Evolutionary conservation across 2,888 invertebrate species (phyloP), one percentile per base, ranked within the genome.

Genomic region (Laspeyria flexula): DNA sequence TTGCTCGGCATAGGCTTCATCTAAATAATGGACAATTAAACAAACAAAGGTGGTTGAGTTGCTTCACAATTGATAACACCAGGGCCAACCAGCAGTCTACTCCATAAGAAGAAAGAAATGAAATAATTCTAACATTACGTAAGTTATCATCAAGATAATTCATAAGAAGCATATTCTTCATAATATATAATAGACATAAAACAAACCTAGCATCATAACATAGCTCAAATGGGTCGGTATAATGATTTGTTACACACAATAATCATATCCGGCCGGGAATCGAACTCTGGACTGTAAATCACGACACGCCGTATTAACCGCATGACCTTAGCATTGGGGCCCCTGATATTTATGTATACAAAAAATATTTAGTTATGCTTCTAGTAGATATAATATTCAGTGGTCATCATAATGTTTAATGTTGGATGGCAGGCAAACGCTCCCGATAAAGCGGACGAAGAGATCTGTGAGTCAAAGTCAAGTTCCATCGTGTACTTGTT

Each of bases 281-380:
- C 57, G 56, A 67, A 60, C 58, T 49, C 63, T 44, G 57, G 59
- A 30, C 60, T 13, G 65, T 75, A 72, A 71, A 73, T 75, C 70
- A 75, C 58, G 66, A 48, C 59, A 63, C 69, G 61, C 56, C 62
- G 55, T 62, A 64, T 73, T 73, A 72, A 65, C 58, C 62, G 54
- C 53, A 58, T 65, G 70, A 71, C 64, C 74, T 61, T 60, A 55
- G 63, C 65, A 65, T 52, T 56, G 55, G 57, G 53, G 53, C 38
- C 45, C 48, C 53, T 55, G 53, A 52, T 55, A 38, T 57, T 48
- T 27, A 31, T 30, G 7, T 25, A 18, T 5, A 18, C 5, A 18
- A 18, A 1, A 7, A 1, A 25, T 25, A 25, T 25, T 3, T 18
- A 18, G 7, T 6, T 6, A 25, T 25, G 25, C 7, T 25, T 4